Base-by-base conservation (phyloP, 2,113 vertebrate species). In the Paedocypris sp. region DNA sequence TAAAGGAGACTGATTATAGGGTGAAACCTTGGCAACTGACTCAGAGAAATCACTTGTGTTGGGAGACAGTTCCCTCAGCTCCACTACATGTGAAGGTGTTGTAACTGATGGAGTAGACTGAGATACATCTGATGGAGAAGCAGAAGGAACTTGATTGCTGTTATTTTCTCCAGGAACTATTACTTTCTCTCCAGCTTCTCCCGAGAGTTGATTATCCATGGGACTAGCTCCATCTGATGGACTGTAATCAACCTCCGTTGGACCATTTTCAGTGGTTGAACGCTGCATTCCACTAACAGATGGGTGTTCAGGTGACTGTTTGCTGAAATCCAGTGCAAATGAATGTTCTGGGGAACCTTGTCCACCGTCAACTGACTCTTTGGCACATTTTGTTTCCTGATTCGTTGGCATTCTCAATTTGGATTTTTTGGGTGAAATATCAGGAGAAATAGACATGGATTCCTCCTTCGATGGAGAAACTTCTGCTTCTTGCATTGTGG, bases 381-480 rank as follows among this genome's bases (percentile, higher is more conserved):
- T 93, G 64, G 89, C 86, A 28, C 90, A 94, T 71, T 87, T 88
- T 31, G 84, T 77, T 60, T 93, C 88, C 6, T 87, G 88, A 28
- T 84, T 73, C n/a, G n/a, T n/a, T 0, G 83, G 82, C 1, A 84
- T 79, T 71, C 81, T 86, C 62, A 80, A 84, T 75, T 94, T 96
- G 43, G 86, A 70, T 4, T 78, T 90, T 75, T 91, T 95, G 54
- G 91, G 92, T 60, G 92, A 97, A 66, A 88, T 87, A 64, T 97
- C 93, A 69, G 92, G 93, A 73, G 93, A 97, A 75, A 98, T 97
- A 13, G 94, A 97, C 93, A 98, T 97, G 0, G 94, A 92, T 15
- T 97, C 91, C 69, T 95, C 93, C 70, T 92, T 95, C 39, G 89
- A 89, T 35, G 91, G 91, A 61, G 93, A 97, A 74, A 89, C 89